Conservation (phyloP, 2,797 vertebrate genomes). For the Nannoperca obscura region DNA sequence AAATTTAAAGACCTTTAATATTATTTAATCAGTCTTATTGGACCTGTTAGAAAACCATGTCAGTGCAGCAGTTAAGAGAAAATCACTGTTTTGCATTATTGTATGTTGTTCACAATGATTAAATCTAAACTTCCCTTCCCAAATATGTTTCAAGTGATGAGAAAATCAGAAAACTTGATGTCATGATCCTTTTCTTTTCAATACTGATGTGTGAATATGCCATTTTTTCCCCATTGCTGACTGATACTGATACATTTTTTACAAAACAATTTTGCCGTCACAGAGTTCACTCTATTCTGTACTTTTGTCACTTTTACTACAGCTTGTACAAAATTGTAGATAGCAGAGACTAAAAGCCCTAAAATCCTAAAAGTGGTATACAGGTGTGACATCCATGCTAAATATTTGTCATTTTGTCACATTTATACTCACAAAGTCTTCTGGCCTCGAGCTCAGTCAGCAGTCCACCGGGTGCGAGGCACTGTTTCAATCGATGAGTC, state of each 20-base stretch:
- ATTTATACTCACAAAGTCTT: slow-evolving; percentile 70
- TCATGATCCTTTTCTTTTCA: background rate
- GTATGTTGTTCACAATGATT: background rate
- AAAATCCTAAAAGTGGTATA: background rate
- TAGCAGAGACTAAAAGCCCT: too few relatives aligned
- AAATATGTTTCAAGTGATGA: background rate
- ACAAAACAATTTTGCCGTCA: background rate
- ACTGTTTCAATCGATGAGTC: slow-evolving; percentile 27
- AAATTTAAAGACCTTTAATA: background rate
- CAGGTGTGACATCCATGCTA: background rate
- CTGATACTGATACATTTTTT: background rate
- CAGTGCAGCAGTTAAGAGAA: background rate
- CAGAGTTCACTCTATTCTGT: background rate
- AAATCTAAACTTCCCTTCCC: background rate
- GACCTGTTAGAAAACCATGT: background rate
- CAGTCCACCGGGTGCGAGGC: slow-evolving; percentile 25
- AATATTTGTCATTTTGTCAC: slow-evolving; percentile 14
- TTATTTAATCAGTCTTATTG: background rate
- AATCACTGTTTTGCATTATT: background rate
- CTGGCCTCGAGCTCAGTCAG: slow-evolving; percentile 17
- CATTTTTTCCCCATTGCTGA: background rate
- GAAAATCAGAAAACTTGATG: background rate
- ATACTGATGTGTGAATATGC: background rate
- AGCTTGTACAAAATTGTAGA: background rate
- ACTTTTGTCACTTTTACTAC: background rate